Base-by-base conservation (phyloP, 2,113 vertebrate species). In the Tenrec ecaudatus region DNA sequence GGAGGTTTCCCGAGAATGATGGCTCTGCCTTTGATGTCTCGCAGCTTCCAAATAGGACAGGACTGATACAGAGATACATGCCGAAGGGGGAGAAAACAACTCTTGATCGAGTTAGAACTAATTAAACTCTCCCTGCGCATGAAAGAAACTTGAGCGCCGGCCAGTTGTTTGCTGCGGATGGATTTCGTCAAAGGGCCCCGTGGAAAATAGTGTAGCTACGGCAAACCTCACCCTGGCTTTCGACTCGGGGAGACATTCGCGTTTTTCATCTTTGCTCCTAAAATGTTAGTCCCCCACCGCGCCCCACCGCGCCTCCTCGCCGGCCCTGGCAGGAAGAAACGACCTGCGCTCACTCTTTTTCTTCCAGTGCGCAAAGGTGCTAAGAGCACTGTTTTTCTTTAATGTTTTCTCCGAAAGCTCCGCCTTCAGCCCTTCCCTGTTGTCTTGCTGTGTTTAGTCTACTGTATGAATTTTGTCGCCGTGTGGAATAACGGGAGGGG, bases 401-500 rank as follows among this genome's bases (percentile, higher is more conserved):
- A 76, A 95, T 96, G 89, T 31, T 88, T 95, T 94, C 77, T 96
- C 85, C 90, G 86, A 97, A 97, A 96, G 77, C 64, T 93, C 81
- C 95, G 83, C 80, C 92, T 95, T 94, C 92, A 88, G 25, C 14
- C 81, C 92, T 96, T 97, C 83, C 95, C 57, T 96, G 85, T 90
- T 93, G 66, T 95, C 94, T 95, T 93, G 58, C 96, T 97, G 97
- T 98, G 97, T 98, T 98, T 98, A 98, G 97, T 98, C 97, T 98
- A 95, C 97, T 81, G 92, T 29, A 93, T 94, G 79, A 53, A 97
- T 95, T 97, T 95, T 97, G 96, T 97, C 97, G 96, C 95, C 96
- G 92, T 96, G 93, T 96, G 96, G 80, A 95, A 84, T 95, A 87
- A 96, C 95, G 6, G 25, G 97, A 33, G 12, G 19, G 95, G 86